A percentile compares a stretch with the other conserved stretches of the same genome.
Conservation (phyloP, 2,113 vertebrate species). For the Cyprinodon brontotheroides region DNA sequence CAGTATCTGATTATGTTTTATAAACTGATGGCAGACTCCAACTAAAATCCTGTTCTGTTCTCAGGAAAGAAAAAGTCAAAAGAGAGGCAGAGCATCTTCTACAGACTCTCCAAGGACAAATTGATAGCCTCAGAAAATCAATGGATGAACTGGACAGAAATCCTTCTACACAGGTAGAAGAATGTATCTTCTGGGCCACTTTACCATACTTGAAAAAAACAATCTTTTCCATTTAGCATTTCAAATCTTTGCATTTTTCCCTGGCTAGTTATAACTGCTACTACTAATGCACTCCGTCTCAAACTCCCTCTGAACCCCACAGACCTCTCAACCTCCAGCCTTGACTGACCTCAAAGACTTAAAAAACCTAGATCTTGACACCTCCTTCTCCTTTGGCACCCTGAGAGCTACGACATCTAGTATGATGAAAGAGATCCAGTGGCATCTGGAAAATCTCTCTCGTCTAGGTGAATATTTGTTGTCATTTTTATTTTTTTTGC, state of each 20-base stretch:
- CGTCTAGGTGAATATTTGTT: conserved; percentile 45
- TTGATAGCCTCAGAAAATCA: conserved; percentile 28
- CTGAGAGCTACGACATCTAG: conserved; percentile 27
- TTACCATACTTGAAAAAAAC: too few relatives aligned
- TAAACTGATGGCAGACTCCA: background rate
- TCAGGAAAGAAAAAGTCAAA: conserved; percentile 37
- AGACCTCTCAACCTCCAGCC: conserved; percentile 14
- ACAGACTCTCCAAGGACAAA: conserved; percentile 52
- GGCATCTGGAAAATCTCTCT: conserved; percentile 60
- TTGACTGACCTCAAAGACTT: conserved; percentile 10
- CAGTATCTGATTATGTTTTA: background rate
- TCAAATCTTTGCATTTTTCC: background rate
- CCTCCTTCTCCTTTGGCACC: conserved; percentile 39
- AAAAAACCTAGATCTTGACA: conserved; percentile 20
- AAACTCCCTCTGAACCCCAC: background rate
- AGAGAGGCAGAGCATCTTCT: conserved; percentile 24
- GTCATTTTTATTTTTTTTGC: too few relatives aligned
- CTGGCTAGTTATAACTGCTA: background rate
- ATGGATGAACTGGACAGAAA: conserved; percentile 26
- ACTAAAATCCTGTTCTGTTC: background rate
- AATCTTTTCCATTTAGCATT: background rate
- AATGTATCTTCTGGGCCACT: too few relatives aligned
- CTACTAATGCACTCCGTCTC: background rate
- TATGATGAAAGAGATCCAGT: conserved; percentile 52
- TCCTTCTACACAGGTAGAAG: background rate